Conservation (phyloP, 2,888 invertebrate species). For the Thereva unica region DNA sequence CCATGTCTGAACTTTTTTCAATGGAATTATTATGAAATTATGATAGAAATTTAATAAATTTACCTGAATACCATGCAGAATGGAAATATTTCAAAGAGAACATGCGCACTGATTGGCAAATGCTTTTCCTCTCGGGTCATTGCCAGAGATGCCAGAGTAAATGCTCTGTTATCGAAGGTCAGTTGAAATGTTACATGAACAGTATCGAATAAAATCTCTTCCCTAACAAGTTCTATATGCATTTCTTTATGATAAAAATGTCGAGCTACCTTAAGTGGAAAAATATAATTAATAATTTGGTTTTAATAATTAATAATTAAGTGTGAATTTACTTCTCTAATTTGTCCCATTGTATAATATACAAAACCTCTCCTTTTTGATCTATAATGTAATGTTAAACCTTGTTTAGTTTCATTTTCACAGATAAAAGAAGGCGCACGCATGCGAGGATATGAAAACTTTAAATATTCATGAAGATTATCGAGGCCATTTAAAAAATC, state of each 20-base stretch:
- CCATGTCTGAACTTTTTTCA: slow-evolving; percentile 74
- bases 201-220: slow-evolving; percentile 86
- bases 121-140: slow-evolving; percentile 89
- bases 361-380: slow-evolving; percentile 93
- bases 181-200: slow-evolving; percentile 93
- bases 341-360: slow-evolving; percentile 96
- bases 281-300: background rate
- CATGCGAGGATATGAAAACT: slow-evolving; percentile 90
- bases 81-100: slow-evolving; percentile 95
- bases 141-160: slow-evolving; percentile 78
- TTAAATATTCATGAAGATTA: slow-evolving; percentile 95
- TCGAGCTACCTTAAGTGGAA: slow-evolving; percentile 71
- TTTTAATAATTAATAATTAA: background rate
- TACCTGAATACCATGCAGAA: slow-evolving; percentile 97
- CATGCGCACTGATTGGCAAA: slow-evolving; percentile 84
- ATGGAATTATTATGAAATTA: background rate
- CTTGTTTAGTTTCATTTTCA: slow-evolving; percentile 91
- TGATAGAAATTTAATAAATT: slow-evolving; percentile 51
- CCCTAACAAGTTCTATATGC: slow-evolving; percentile 84
- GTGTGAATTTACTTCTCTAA: slow-evolving; percentile 69
- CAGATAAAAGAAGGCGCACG: slow-evolving; percentile 96
- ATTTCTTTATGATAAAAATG: slow-evolving; percentile 95
- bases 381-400: slow-evolving; percentile 89
- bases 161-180: slow-evolving; percentile 92
- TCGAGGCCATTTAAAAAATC: slow-evolving; percentile 96